Evolutionary conservation across 2,888 invertebrate genomes (phyloP), one percentile per base, ranked within the genome.

Genomic region (Lysandra bellargus): DNA sequence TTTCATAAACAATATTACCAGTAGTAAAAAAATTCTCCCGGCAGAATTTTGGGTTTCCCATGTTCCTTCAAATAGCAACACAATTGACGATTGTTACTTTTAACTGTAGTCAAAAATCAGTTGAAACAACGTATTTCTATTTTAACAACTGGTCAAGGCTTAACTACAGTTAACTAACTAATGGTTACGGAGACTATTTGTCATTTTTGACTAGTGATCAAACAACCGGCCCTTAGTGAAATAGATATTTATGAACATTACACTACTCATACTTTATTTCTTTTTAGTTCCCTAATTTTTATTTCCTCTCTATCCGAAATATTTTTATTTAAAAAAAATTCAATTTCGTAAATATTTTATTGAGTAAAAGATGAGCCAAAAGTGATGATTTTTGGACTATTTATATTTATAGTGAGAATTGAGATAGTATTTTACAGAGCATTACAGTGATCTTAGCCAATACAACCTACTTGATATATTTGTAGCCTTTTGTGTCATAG

Each of bases 401-500:
- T 37, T 5, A 73, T 74, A 74, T 23, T 23, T 23, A 23, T 23
- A 23, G 23, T 23, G 23, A 23, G 23, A 23, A 23, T 7, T 30
- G 4, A 49, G 30, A 14, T 69, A 33, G 33, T 69, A 33, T 23
- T 12, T 53, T 53, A 14, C 53, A 69, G 64, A 64, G 64, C 12
- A 69, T 60, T 61, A 61, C 6, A 14, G 33, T 69, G 69, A 33
- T 69, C 9, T 30, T 30, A 69, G 33, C 69, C 69, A 33, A 69
- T 33, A 30, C 30, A 69, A 69, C 33, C 33, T 69, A 69, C 69
- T 69, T 69, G 69, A 33, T 69, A 69, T 69, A 33, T 69, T 69
- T 69, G 69, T 69, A 33, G 69, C 33, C 33, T 69, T 33, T 33
- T 69, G 33, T 69, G 33, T 69, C 30, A 30, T 69, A 30, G 64